Evolutionary conservation across 2,797 vertebrate genomes (phyloP).

Genomic region (Tapera naevia): DNA sequence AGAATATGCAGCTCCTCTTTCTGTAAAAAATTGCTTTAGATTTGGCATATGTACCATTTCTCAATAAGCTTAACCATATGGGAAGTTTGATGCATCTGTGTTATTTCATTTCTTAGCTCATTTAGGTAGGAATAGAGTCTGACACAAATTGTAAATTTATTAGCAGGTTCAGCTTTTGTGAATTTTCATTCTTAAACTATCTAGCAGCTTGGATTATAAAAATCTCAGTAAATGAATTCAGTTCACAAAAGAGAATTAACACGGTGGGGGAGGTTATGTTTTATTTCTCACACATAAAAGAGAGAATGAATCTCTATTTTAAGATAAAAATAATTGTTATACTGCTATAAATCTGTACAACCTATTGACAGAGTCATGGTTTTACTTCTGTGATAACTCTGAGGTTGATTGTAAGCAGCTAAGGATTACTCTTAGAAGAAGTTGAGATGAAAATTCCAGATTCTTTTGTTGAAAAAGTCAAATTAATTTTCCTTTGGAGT

Average conservation of each 20-base stretch:
- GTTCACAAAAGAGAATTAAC: neutral
- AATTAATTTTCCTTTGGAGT: neutral
- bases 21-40: neutral
- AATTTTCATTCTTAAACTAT: neutral
- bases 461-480: neutral
- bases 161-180: neutral
- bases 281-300: neutral
- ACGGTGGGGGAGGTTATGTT: neutral
- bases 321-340: neutral
- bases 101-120: neutral
- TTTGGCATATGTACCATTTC: neutral
- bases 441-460: neutral
- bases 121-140: neutral
- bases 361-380: neutral
- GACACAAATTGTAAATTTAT: neutral
- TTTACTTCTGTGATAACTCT: neutral
- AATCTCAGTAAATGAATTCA: neutral
- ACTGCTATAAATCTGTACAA: neutral
- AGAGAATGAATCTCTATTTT: neutral
- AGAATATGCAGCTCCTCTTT: neutral
- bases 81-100: neutral
- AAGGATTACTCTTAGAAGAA: neutral
- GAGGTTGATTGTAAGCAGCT: neutral
- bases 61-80: neutral
- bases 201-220: neutral